Evolutionary conservation across 2,797 vertebrate genomes (phyloP).

Genomic region (Perdix hodgsoniae): DNA sequence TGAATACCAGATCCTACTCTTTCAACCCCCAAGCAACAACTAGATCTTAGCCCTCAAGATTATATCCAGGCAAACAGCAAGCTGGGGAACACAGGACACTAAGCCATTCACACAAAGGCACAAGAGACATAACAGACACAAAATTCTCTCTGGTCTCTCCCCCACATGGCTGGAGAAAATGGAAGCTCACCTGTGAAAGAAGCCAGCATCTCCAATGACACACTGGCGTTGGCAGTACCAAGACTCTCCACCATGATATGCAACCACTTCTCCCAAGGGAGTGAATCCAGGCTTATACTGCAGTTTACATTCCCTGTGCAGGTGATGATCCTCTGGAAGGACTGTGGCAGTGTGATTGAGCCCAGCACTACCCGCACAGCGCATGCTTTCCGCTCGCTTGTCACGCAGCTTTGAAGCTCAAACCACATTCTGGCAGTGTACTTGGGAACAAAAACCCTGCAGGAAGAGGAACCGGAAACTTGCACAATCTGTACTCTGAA

Average conservation of each 20-base stretch:
- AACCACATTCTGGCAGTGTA: conserved; percentile 83
- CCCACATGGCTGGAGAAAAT: not conserved
- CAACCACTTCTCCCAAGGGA: conserved; percentile 93
- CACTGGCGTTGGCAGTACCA: conserved; percentile 60
- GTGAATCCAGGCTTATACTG: conserved; percentile 79
- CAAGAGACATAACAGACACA: not conserved
- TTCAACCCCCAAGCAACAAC: not conserved
- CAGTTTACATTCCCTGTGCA: conserved; percentile 81
- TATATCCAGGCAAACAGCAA: not conserved
- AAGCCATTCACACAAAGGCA: not conserved
- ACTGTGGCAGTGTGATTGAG: conserved; percentile 79
- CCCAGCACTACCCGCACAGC: conserved; percentile 84
- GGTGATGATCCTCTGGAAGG: conserved; percentile 80
- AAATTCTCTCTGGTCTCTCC: not conserved
- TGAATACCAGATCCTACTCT: not conserved
- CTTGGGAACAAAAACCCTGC: conserved; percentile 90
- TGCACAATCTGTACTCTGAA: not conserved
- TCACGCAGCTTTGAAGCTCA: conserved; percentile 81
- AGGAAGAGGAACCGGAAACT: not conserved
- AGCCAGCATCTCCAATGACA: conserved; percentile 81
- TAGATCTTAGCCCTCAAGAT: not conserved
- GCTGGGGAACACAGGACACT: not conserved
- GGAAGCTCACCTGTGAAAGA: conserved; percentile 85
- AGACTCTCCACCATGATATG: conserved; percentile 85
- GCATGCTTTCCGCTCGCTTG: conserved; percentile 71